Evolutionary conservation across 1,140 invertebrate genomes (phyloP).

Genomic region (Coenobita brevimanus): DNA sequence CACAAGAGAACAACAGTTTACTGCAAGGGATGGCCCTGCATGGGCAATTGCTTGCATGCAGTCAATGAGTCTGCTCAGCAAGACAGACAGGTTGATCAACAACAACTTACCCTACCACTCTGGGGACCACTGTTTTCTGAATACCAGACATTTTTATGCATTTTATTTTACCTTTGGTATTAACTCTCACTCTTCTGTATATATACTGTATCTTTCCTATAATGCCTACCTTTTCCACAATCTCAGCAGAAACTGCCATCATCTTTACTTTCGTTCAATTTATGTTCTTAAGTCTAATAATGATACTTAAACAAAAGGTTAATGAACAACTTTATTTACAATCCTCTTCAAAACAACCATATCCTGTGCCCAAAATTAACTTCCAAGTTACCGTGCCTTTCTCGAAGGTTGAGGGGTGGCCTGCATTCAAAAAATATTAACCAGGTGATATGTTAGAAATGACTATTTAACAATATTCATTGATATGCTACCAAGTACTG

Average conservation of each 20-base stretch:
- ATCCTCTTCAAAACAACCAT: conserved; percentile 43
- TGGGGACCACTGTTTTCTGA: no score
- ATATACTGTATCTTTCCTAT: no score
- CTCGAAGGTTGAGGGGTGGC: conserved; percentile 14
- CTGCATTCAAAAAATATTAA: conserved; percentile 18
- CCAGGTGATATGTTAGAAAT: conserved; percentile 42
- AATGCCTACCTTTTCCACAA: no score
- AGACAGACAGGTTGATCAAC: no score
- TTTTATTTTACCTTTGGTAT: no score
- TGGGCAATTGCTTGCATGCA: no score
- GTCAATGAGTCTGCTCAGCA: no score
- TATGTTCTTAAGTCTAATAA: not conserved
- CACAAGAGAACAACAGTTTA: no score
- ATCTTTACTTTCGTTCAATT: not conserved
- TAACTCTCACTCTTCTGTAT: no score
- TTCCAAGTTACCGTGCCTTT: conserved; percentile 4
- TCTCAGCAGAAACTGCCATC: not conserved
- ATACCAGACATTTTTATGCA: no score
- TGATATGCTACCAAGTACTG: conserved; percentile 37
- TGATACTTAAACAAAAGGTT: not conserved
- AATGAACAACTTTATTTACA: conserved; percentile 48
- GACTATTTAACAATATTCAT: conserved; percentile 16
- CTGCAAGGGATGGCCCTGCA: no score
- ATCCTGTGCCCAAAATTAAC: conserved; percentile 47
- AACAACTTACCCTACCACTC: no score